phyloP scores from a whole-genome alignment of 2,888 invertebrate species.

The Pollenia angustigena region DNA sequence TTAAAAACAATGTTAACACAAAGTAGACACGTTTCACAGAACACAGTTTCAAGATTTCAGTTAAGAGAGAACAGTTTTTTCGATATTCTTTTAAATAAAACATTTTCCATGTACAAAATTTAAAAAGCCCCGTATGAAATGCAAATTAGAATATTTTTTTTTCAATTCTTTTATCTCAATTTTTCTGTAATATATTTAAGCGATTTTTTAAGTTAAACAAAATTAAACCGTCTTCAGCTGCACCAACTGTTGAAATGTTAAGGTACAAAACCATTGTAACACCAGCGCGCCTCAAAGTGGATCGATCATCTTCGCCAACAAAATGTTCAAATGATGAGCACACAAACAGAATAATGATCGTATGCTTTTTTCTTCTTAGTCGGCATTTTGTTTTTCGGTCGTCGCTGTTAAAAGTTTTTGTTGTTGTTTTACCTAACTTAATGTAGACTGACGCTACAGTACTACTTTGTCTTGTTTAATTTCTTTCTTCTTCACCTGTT shows the following conservation, averaged over 20 bases:
- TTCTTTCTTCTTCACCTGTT: slow-evolving; percentile 53
- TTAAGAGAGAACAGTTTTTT: background rate
- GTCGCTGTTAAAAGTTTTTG: background rate
- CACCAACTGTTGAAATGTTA: slow-evolving; percentile 61
- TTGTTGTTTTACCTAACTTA: slow-evolving; percentile 22
- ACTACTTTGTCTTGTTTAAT: slow-evolving; percentile 25
- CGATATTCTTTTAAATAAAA: slow-evolving; percentile 55
- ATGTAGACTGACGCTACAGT: slow-evolving; percentile 21
- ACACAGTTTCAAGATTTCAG: background rate
- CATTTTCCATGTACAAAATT: slow-evolving; percentile 56
- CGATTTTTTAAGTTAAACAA: slow-evolving; percentile 11
- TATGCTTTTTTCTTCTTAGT: slow-evolving; percentile 50
- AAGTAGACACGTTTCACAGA: background rate
- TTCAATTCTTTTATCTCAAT: background rate
- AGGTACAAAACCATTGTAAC: slow-evolving; percentile 38
- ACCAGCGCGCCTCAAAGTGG: slow-evolving; percentile 56
- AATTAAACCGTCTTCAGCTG: slow-evolving; percentile 68
- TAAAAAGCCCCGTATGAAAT: background rate
- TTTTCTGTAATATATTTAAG: slow-evolving; percentile 7
- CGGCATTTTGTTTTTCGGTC: slow-evolving; percentile 42
- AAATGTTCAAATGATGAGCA: slow-evolving; percentile 31
- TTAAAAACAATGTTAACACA: slow-evolving; percentile 11
- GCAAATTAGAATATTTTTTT: slow-evolving; percentile 1
- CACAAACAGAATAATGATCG: slow-evolving; percentile 23
- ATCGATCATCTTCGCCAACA: slow-evolving; percentile 60